phyloP scores from a whole-genome alignment of 2,797 vertebrate species.

The Halcyon badia region DNA sequence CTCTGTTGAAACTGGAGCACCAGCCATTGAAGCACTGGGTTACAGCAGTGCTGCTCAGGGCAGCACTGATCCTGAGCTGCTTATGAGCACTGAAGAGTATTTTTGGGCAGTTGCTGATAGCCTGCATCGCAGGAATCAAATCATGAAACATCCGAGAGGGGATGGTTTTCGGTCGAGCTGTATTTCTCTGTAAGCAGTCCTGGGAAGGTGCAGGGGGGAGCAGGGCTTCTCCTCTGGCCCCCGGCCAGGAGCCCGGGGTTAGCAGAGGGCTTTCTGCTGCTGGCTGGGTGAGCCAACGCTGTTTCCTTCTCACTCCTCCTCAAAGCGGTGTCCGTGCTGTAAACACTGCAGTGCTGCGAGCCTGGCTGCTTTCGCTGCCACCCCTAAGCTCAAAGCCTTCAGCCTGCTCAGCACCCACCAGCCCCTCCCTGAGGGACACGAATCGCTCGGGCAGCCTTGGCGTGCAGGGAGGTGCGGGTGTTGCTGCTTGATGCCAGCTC shows the following conservation, averaged over 20 bases:
- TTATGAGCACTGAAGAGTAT: not conserved
- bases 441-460: not conserved
- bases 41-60: not conserved
- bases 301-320: not conserved
- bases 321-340: not conserved
- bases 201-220: fast-evolving
- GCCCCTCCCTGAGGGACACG: not conserved
- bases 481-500: not conserved
- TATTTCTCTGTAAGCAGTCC: not conserved
- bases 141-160: not conserved
- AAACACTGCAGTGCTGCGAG: not conserved
- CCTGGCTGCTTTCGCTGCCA: not conserved
- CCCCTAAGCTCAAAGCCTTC: not conserved
- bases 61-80: not conserved
- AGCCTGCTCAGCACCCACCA: not conserved
- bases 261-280: not conserved
- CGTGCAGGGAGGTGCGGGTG: not conserved
- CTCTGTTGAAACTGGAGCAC: fast-evolving
- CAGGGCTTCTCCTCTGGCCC: not conserved
- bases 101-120: not conserved
- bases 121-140: not conserved
- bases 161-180: not conserved
- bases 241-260: fast-evolving
- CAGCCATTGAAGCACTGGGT: not conserved
- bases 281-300: not conserved